phyloP scores from a whole-genome alignment of 1,140 invertebrate species.

The Drosophila kohkoa region DNA sequence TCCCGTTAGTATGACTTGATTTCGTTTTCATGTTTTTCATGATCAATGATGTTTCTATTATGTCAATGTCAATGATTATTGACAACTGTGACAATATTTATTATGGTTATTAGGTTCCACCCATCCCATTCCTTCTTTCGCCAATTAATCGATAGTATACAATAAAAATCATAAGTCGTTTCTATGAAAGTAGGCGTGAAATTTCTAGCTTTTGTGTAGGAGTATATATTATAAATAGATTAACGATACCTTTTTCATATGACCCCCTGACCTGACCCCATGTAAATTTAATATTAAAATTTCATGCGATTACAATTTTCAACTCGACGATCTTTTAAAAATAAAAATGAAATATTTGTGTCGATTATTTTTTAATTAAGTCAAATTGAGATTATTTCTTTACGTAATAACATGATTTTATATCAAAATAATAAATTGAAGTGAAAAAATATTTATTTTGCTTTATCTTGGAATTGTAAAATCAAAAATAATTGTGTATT shows the following conservation, averaged over 20 bases:
- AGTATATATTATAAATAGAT: background rate
- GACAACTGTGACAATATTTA: too few species aligned
- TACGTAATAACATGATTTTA: background rate
- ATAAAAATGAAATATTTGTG: background rate
- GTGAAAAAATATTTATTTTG: background rate
- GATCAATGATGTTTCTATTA: background rate
- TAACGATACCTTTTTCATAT: background rate
- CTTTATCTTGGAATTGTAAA: background rate
- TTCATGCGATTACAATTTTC: background rate
- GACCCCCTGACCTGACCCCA: background rate
- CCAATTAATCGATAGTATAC: background rate
- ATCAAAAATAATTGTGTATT: background rate
- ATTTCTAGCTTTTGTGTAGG: background rate
- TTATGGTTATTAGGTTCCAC: background rate
- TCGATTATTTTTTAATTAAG: background rate
- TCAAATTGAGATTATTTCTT: background rate
- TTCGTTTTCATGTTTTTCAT: background rate
- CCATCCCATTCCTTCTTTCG: background rate
- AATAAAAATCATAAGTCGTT: background rate
- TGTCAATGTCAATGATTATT: too few species aligned
- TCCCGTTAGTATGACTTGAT: background rate
- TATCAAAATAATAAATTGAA: background rate
- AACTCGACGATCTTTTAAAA: background rate
- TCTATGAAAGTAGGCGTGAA: constrained; percentile 1
- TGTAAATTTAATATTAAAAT: background rate